A percentile compares a stretch with the other conserved stretches of the same genome.
Conservation (phyloP, 2,113 vertebrate genomes). For the Eurystomus gularis region DNA sequence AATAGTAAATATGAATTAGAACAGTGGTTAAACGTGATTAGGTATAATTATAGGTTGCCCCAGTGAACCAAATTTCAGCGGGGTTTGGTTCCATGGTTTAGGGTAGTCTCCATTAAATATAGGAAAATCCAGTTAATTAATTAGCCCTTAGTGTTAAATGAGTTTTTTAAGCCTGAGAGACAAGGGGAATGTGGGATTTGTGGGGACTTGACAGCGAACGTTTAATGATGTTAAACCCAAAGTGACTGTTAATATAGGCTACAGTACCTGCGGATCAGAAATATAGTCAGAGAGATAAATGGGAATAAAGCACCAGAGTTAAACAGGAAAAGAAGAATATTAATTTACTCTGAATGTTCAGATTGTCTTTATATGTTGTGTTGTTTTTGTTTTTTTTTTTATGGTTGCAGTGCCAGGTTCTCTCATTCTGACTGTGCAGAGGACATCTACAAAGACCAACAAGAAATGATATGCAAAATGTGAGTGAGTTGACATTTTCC, state of each 20-base stretch:
- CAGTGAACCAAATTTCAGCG: constrained; percentile 60
- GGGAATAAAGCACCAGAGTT: background rate
- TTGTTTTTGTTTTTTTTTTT: background rate
- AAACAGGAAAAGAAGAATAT: constrained; percentile 2
- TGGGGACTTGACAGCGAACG: constrained; percentile 37
- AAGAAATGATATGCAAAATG: background rate
- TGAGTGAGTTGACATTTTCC: background rate
- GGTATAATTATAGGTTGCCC: constrained; percentile 37
- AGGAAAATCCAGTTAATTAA: constrained; percentile 74
- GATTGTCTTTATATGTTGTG: background rate
- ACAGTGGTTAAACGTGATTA: constrained; percentile 41
- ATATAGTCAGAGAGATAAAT: constrained; percentile 4
- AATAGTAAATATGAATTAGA: constrained; percentile 55
- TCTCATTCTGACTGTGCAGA: background rate
- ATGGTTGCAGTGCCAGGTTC: background rate
- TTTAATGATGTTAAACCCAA: constrained; percentile 66
- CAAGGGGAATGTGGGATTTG: constrained; percentile 61
- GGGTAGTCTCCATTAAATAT: constrained; percentile 66
- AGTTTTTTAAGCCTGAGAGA: constrained; percentile 74
- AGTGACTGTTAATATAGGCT: constrained; percentile 53
- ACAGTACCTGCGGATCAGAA: background rate
- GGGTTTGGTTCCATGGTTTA: constrained; percentile 53
- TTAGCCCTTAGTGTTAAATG: constrained; percentile 70
- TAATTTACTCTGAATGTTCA: background rate
- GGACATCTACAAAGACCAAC: background rate